Conservation (phyloP, 2,797 vertebrate species). For the Taenioides sp. region DNA sequence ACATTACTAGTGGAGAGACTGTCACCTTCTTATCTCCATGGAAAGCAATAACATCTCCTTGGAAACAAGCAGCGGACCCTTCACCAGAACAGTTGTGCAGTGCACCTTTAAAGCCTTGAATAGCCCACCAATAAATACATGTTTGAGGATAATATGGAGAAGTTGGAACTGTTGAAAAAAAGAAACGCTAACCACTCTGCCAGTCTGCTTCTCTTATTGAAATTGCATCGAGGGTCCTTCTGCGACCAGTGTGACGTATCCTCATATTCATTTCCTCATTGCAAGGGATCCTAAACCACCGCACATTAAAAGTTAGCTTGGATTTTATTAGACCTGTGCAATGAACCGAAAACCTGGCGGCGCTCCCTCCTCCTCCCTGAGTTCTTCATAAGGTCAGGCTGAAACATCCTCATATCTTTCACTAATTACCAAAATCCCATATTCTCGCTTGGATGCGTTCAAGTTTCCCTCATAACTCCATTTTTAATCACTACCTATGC, state of each 20-base stretch:
- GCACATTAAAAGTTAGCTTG: background rate
- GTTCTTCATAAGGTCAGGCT: conserved; percentile 17
- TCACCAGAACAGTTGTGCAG: no score
- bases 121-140: background rate
- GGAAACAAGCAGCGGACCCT: background rate
- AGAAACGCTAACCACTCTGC: background rate
- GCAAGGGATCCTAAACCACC: background rate
- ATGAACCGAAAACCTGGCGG: conserved; percentile 24
- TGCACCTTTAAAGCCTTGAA: background rate
- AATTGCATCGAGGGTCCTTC: background rate
- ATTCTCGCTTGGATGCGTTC: background rate
- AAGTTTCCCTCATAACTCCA: conserved; percentile 10
- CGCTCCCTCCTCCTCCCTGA: conserved; percentile 1
- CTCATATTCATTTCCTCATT: background rate
- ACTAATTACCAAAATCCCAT: conserved; percentile 9
- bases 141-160: background rate
- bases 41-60: background rate
- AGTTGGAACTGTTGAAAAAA: no score
- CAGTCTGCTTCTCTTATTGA: background rate
- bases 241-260: background rate
- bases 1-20: no score
- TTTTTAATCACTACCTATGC: conserved; percentile 49
- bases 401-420: conserved; percentile 13
- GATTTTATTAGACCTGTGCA: conserved; percentile 19
- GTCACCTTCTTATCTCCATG: no score